Conservation (phyloP, 64 coral and sea anemone genomes). For the Cladopsammia gracilis region DNA sequence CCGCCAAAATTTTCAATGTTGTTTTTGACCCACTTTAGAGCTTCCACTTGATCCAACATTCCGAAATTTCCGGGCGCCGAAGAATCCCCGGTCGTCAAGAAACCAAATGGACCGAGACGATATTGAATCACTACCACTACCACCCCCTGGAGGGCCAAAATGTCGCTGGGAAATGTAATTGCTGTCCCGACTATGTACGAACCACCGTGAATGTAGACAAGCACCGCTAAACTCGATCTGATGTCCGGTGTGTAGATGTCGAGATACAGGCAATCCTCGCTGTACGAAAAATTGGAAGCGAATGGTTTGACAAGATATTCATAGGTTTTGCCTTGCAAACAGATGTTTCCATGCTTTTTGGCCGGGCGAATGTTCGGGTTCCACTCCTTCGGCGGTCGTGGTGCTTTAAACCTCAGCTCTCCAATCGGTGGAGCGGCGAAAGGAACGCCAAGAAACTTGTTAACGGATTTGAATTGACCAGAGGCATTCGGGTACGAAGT, state of each 20-base stretch:
- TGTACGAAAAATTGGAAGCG: background rate
- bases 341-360: background rate
- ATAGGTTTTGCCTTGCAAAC: background rate
- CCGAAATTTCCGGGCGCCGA: constrained; percentile 5
- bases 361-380: constrained; percentile 10
- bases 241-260: constrained; percentile 30
- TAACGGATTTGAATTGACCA: background rate
- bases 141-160: constrained; percentile 20
- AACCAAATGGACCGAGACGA: constrained; percentile 33
- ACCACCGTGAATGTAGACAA: constrained; percentile 62
- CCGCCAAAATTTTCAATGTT: constrained; percentile 15
- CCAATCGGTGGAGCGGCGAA: constrained; percentile 32
- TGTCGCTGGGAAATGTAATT: background rate
- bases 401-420: constrained; percentile 14
- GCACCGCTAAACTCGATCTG: background rate
- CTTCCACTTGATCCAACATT: constrained; percentile 50
- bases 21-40: background rate
- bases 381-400: background rate
- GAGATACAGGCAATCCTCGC: constrained; percentile 57
- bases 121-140: constrained; percentile 20
- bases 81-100: background rate
- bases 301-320: background rate
- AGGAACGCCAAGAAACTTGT: constrained; percentile 18
- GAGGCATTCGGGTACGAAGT: background rate
- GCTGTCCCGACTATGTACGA: background rate